phyloP scores from a whole-genome alignment of 2,113 vertebrate species.

The Channa maculata region DNA sequence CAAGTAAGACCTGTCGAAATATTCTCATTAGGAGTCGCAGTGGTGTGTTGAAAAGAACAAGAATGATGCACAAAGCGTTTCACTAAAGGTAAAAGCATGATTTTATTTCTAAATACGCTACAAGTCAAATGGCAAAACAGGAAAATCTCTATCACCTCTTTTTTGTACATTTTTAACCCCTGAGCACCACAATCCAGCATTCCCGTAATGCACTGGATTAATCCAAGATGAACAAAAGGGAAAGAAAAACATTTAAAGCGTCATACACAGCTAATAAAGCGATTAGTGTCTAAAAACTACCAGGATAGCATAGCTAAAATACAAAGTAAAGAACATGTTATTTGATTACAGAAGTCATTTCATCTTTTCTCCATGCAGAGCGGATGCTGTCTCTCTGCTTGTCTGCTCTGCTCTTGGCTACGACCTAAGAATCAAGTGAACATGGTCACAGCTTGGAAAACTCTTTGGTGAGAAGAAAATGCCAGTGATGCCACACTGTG shows the following conservation, averaged over 20 bases:
- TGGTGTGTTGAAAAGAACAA: background rate
- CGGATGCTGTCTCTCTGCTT: constrained; percentile 41
- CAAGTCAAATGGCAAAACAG: constrained; percentile 81
- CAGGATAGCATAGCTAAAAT: constrained; percentile 78
- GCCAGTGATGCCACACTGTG: constrained; percentile 21
- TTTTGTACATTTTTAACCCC: constrained; percentile 73
- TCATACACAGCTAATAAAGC: constrained; percentile 76
- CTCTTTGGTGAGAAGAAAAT: constrained; percentile 77
- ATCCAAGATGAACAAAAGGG: constrained; percentile 74
- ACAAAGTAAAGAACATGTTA: constrained; percentile 79
- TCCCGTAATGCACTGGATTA: constrained; percentile 80
- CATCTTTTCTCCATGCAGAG: constrained; percentile 51
- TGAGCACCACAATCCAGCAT: constrained; percentile 84
- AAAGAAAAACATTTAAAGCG: constrained; percentile 72
- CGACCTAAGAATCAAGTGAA: constrained; percentile 43
- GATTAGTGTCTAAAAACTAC: constrained; percentile 78
- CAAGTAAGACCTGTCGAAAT: no score
- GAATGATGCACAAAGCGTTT: background rate
- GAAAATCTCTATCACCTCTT: constrained; percentile 70
- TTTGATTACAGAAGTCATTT: constrained; percentile 67
- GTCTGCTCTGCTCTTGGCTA: constrained; percentile 55
- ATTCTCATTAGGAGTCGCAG: background rate
- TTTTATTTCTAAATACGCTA: constrained; percentile 81
- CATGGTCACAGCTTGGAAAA: constrained; percentile 47
- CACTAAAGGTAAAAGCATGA: constrained; percentile 73